A percentile compares a stretch with the other conserved stretches of the same genome.
These are phyloP conservation scores for Aphidius colemani DNA, from an alignment of 2,888 invertebrate genomes.

Conservation along the genomic window DNA sequence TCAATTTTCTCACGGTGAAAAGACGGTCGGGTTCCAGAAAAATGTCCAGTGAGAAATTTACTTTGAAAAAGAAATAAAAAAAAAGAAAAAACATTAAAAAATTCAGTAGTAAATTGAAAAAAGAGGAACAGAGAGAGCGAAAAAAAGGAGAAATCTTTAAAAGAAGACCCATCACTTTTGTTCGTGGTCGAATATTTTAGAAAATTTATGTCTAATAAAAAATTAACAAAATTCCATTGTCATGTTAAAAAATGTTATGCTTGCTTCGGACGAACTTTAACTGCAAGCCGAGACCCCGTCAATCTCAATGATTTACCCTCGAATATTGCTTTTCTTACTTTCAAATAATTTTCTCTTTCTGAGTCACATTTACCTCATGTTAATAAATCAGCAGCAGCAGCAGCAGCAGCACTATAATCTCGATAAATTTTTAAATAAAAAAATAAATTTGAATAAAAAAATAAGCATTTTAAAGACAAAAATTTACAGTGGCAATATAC, in stretches of 20 bases:
- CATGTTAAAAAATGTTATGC: conserved; percentile 16
- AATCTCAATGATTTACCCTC: conserved; percentile 53
- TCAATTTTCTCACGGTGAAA: too few relatives aligned
- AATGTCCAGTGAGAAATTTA: too few relatives aligned
- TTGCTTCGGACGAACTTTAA: conserved; percentile 41
- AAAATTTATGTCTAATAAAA: conserved; percentile 61
- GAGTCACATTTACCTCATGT: conserved; percentile 14
- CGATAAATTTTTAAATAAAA: too few relatives aligned
- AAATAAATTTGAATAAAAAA: too few relatives aligned
- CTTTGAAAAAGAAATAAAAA: too few relatives aligned
- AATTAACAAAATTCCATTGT: conserved; percentile 55
- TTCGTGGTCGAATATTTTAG: conserved; percentile 59
- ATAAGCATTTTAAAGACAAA: conserved; percentile 4
- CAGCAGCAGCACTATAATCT: too few relatives aligned
- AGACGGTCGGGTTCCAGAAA: too few relatives aligned
- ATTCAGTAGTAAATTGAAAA: neutral
- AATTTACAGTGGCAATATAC: conserved; percentile 1
- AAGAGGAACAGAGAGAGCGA: conserved; percentile 7
- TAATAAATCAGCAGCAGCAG: too few relatives aligned
- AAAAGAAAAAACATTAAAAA: too few relatives aligned
- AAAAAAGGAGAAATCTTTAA: conserved; percentile 26
- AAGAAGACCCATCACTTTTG: conserved; percentile 57
- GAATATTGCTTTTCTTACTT: conserved; percentile 43
- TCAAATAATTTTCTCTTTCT: conserved; percentile 5
- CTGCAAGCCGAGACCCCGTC: conserved; percentile 41